phyloP scores from a whole-genome alignment of 2,113 vertebrate genomes.

The Sceloporus undulatus region DNA sequence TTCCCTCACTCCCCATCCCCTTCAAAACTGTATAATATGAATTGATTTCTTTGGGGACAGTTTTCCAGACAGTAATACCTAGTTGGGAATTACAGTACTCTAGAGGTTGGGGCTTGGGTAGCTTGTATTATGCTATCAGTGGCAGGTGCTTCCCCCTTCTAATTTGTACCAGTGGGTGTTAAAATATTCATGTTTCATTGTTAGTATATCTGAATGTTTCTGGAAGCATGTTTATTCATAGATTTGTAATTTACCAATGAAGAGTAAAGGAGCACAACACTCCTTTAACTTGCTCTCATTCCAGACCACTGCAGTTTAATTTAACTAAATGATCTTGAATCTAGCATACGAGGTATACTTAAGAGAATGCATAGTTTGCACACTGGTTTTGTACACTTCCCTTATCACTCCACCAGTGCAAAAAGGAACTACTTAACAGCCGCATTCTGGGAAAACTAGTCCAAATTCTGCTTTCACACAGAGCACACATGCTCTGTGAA shows the following conservation, averaged over 20 bases:
- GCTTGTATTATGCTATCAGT: conserved; percentile 6
- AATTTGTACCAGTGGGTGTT: conserved; percentile 44
- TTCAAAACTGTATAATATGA: conserved; percentile 10
- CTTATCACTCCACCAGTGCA: background rate
- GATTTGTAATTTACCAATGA: conserved; percentile 31
- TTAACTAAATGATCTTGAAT: conserved; percentile 17
- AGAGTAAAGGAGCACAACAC: background rate
- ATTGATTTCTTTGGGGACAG: conserved; percentile 24
- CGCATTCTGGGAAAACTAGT: background rate
- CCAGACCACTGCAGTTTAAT: background rate
- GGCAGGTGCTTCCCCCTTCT: conserved; percentile 21
- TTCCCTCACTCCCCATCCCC: background rate
- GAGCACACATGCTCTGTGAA: conserved; percentile 16
- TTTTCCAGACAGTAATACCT: conserved; percentile 30
- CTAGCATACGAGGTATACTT: background rate
- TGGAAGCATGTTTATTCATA: conserved; percentile 46
- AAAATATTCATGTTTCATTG: conserved; percentile 42
- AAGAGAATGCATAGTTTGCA: background rate
- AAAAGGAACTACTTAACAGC: background rate
- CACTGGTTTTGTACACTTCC: conserved; percentile 4
- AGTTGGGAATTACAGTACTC: conserved; percentile 41
- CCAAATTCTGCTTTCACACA: background rate
- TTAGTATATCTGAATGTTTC: conserved; percentile 46
- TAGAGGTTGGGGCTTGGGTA: conserved; percentile 2
- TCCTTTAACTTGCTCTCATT: background rate